phyloP scores from a whole-genome alignment of 2,113 vertebrate genomes.

The Elanus axillaris region DNA sequence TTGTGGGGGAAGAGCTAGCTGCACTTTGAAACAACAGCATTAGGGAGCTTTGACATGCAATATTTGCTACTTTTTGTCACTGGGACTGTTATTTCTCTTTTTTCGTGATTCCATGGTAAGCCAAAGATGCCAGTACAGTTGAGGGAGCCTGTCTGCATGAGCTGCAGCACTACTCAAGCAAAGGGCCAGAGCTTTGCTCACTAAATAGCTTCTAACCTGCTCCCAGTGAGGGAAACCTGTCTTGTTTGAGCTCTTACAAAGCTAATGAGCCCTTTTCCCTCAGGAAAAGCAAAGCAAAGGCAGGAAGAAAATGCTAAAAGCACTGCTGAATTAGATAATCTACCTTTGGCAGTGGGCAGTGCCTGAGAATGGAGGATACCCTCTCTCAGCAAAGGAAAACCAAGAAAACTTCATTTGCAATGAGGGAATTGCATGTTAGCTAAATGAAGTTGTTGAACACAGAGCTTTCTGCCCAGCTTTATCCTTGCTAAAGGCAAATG shows the following conservation, averaged over 20 bases:
- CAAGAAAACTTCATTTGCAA: not conserved
- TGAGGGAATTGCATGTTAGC: not conserved
- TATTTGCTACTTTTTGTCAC: not conserved
- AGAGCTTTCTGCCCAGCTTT: not conserved
- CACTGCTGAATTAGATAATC: not conserved
- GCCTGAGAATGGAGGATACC: not conserved
- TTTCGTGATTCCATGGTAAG: fast-evolving
- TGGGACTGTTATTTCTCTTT: not conserved
- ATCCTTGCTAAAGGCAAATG: not conserved
- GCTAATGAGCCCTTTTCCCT: not conserved
- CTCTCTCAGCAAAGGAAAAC: not conserved
- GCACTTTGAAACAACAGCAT: not conserved
- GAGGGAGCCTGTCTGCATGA: not conserved
- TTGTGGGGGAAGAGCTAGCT: not conserved
- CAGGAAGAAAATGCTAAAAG: not conserved
- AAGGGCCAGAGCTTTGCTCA: not conserved
- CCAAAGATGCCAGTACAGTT: not conserved
- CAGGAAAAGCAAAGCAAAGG: not conserved
- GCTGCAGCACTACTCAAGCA: not conserved
- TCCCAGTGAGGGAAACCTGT: not conserved
- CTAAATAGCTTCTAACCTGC: not conserved
- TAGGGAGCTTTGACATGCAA: not conserved
- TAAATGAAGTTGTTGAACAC: not conserved
- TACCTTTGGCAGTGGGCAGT: not conserved
- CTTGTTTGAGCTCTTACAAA: not conserved